Percentiles rank a stretch among this genome's conserved stretches.
phyloP scores from a whole-genome alignment of 2,113 vertebrate species.

The Trogon surrucura region DNA sequence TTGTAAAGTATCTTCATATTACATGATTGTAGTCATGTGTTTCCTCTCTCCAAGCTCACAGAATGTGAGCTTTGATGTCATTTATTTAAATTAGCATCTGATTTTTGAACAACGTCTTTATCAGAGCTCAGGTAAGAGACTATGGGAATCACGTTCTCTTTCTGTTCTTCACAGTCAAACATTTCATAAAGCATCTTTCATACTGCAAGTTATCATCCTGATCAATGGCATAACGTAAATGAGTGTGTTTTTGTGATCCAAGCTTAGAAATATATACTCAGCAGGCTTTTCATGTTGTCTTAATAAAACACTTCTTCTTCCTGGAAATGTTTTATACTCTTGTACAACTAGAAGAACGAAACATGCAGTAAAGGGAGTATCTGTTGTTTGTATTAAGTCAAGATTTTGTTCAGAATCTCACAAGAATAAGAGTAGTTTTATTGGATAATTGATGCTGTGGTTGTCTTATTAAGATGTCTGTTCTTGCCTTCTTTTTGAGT shows the following conservation, averaged over 20 bases:
- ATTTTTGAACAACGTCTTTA: conserved; percentile 1
- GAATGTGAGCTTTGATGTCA: background rate
- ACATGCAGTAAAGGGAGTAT: background rate
- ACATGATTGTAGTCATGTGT: background rate
- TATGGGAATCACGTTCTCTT: background rate
- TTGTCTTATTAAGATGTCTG: background rate
- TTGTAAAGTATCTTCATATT: background rate
- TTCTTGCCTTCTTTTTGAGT: background rate
- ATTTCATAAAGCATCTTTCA: background rate
- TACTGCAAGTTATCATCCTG: background rate
- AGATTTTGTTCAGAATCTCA: background rate
- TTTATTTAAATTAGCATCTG: background rate
- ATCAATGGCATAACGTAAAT: background rate
- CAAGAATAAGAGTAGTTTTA: background rate
- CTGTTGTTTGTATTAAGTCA: background rate
- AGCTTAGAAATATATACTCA: background rate
- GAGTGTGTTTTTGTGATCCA: background rate
- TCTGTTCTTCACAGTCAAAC: background rate
- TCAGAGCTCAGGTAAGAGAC: background rate
- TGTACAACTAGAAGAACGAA: background rate
- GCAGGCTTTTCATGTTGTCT: background rate
- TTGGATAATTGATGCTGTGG: background rate
- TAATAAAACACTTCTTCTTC: background rate
- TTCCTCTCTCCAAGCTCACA: background rate
- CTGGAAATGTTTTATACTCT: background rate